Base-by-base conservation (phyloP, 2,797 vertebrate genomes). In the Anas acuta region DNA sequence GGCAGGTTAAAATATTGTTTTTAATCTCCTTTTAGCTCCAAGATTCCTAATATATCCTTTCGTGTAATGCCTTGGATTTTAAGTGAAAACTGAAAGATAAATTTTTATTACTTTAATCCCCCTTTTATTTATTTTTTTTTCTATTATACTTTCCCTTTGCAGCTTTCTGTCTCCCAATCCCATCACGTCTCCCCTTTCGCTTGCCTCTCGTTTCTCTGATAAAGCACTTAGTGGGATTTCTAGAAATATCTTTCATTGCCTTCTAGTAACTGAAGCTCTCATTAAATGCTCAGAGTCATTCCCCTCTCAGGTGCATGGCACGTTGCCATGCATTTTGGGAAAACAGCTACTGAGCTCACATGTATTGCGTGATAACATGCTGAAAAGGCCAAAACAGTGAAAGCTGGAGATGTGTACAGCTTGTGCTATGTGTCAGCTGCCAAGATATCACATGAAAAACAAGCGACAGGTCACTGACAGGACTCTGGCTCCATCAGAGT, bases 241-340 rank as follows among this genome's bases (percentile, higher is more conserved):
- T 62, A 53, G 53, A 66, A 67, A 49, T 33, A 33, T 53, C 82
- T 85, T 92, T 71, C 49, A 23, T 58, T 67, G 62, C 58, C 20
- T 84, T 87, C 67, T 78, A 81, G 53, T 57, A 87, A 93, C 53
- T 43, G 57, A 77, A 69, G 21, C 14, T 43, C 62, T 70, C 41
- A n/a, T 61, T 56, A 57, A 57, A 28, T 3, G 22, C 8, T 69
- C 21, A 26, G 56, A 26, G 25, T 51, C 18, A 2, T 72, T 87
- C n/a, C 6, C 9, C 13, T 57, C 37, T 84, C 92, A 84, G 87
- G 87, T 90, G 70, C 62, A 17, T 84, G 92, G 79, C 39, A 16
- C 2, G 0, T 61, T 82, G 79, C 75, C 83, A 74, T 1, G 26
- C 6, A 13, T 84, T 90, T 87, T 1, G 32, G 87, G 75, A 90